Percentiles rank a stretch among this genome's conserved stretches.
Conservation (phyloP, 2,888 invertebrate species). For the Eumacrocentrus americanus region DNA sequence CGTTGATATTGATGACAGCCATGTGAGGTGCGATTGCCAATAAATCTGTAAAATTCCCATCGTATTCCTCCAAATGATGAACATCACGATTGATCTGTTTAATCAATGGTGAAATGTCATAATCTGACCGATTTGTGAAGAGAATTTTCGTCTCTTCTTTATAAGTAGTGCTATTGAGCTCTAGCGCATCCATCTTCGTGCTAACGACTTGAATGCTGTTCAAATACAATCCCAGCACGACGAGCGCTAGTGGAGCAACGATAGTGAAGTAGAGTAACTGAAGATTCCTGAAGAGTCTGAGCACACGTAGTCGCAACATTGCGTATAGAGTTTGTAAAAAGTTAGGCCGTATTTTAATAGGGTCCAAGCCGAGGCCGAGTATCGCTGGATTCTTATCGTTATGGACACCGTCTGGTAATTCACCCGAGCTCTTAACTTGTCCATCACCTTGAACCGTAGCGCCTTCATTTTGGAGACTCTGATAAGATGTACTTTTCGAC, state of each 20-base stretch:
- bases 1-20: slow-evolving; percentile 70
- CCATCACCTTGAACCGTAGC: slow-evolving; percentile 54
- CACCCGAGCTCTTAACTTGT: slow-evolving; percentile 58
- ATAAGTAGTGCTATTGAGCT: slow-evolving; percentile 69
- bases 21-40: slow-evolving; percentile 70
- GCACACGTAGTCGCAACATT: slow-evolving; percentile 70
- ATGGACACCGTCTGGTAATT: slow-evolving; percentile 61
- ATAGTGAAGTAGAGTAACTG: slow-evolving; percentile 79
- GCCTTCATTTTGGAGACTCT: slow-evolving; percentile 70
- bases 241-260: slow-evolving; percentile 72
- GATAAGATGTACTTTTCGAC: slow-evolving; percentile 77
- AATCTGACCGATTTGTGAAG: slow-evolving; percentile 66
- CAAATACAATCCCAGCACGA: slow-evolving; percentile 73
- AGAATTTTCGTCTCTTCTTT: slow-evolving; percentile 67
- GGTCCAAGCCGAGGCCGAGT: slow-evolving; percentile 68
- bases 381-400: slow-evolving; percentile 64
- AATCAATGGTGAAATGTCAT: slow-evolving; percentile 56
- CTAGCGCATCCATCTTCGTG: slow-evolving; percentile 69
- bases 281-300: slow-evolving; percentile 72
- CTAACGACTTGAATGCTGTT: slow-evolving; percentile 69
- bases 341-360: slow-evolving; percentile 70
- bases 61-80: slow-evolving; percentile 63
- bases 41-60: slow-evolving; percentile 72
- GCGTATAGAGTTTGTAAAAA: slow-evolving; percentile 71
- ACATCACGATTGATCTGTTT: slow-evolving; percentile 52